Percentiles rank a stretch among this genome's conserved stretches.
Conservation (phyloP, 2,113 vertebrate species). For the Apodemus sylvaticus region DNA sequence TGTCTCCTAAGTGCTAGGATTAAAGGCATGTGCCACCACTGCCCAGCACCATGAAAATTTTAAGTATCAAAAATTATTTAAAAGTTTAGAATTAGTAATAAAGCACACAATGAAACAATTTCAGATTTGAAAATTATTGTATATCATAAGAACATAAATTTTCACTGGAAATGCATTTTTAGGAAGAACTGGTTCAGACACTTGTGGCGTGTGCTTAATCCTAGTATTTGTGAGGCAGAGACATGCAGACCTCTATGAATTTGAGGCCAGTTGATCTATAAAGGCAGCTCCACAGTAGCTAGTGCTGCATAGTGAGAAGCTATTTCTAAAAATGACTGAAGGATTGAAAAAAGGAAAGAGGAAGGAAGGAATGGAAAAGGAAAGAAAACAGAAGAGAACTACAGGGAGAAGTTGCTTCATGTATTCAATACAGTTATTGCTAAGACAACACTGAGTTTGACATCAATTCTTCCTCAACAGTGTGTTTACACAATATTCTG, state of each 20-base stretch:
- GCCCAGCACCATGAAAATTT: too few species aligned
- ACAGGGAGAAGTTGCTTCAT: neutral
- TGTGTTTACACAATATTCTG: neutral
- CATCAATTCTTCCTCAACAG: neutral
- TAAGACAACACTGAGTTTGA: neutral
- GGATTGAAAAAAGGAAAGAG: too few species aligned
- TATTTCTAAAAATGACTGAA: too few species aligned
- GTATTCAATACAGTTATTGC: neutral
- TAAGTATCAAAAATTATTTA: neutral
- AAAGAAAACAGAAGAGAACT: too few species aligned
- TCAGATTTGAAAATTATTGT: conserved; percentile 1
- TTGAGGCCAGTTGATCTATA: neutral
- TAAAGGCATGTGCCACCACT: too few species aligned
- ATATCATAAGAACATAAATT: conserved; percentile 22
- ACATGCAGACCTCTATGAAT: neutral
- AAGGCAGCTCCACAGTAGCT: neutral
- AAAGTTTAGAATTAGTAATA: neutral
- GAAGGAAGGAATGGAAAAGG: too few species aligned
- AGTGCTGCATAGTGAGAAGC: neutral
- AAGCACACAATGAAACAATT: neutral
- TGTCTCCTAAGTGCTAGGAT: too few species aligned
- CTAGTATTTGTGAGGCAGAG: neutral
- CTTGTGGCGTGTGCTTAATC: too few species aligned
- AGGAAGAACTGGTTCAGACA: neutral
- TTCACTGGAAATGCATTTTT: neutral